Evolutionary conservation across 2,113 vertebrate genomes (phyloP).

Genomic region (Muntiacus muntjak): DNA sequence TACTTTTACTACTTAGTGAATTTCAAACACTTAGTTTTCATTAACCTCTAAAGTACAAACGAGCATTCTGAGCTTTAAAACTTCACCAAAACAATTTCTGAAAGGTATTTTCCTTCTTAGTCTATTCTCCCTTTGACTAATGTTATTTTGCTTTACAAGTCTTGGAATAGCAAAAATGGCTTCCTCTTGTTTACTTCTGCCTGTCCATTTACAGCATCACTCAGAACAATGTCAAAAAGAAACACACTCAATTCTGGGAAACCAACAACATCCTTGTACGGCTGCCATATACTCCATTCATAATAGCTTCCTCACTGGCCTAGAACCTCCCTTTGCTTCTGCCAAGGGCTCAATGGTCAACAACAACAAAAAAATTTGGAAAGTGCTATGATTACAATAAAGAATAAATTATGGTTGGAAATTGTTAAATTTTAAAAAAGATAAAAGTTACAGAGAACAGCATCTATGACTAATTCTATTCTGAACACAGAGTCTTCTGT

Average conservation of each 20-base stretch:
- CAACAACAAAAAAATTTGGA: not conserved
- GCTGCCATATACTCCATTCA: constrained; percentile 38
- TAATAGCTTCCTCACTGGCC: not conserved
- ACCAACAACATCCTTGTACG: constrained; percentile 8
- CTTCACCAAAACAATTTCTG: not conserved
- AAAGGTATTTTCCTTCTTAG: not conserved
- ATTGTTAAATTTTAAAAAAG: not conserved
- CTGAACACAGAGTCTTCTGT: not conserved
- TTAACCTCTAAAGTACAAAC: constrained; percentile 38
- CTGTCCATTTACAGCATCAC: constrained; percentile 53
- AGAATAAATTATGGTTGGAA: constrained; percentile 22
- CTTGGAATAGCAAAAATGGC: constrained; percentile 25
- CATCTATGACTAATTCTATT: not conserved
- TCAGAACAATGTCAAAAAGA: constrained; percentile 40
- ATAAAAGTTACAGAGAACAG: not conserved
- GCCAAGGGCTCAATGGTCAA: constrained; percentile 47
- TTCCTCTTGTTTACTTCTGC: constrained; percentile 44
- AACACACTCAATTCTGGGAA: constrained; percentile 66
- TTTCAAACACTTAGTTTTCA: not conserved
- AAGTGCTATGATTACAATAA: constrained; percentile 44
- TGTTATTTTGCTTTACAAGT: not conserved
- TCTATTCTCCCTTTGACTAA: not conserved
- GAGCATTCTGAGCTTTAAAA: not conserved
- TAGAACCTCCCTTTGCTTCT: constrained; percentile 5
- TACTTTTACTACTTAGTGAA: constrained; percentile 30